Conservation (phyloP, 2,797 vertebrate genomes). For the Phylloscopus collybita region DNA sequence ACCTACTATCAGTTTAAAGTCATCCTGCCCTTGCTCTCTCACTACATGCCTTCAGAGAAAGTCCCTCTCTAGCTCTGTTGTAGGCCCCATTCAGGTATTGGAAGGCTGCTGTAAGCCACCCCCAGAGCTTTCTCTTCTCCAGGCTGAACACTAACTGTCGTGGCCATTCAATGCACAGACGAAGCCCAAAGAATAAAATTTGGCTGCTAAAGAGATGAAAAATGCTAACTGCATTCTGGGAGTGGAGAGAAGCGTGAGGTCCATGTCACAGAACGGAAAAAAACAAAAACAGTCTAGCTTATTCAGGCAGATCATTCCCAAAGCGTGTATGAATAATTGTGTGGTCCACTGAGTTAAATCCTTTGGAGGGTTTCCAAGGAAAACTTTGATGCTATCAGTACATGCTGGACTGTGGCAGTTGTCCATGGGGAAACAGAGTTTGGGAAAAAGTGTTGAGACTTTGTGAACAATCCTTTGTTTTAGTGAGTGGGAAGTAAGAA, state of each 20-base stretch:
- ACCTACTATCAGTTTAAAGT: background rate
- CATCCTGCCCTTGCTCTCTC: background rate
- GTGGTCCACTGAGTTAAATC: slow-evolving; percentile 8
- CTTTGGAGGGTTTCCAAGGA: slow-evolving; percentile 41
- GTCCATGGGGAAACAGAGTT: background rate
- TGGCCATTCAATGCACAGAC: background rate
- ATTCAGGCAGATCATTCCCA: slow-evolving; percentile 10
- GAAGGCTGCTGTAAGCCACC: background rate
- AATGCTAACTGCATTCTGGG: background rate
- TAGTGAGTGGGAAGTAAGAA: slow-evolving; percentile 14
- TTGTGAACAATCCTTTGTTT: slow-evolving; percentile 47
- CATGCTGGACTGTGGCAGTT: background rate
- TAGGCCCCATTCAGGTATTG: background rate
- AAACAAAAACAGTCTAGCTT: background rate
- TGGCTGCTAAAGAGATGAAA: background rate
- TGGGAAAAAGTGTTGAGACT: background rate
- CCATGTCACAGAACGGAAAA: background rate
- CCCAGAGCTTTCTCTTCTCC: background rate
- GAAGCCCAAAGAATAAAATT: background rate
- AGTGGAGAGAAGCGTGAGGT: background rate
- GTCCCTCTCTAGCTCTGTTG: background rate
- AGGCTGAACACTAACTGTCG: background rate
- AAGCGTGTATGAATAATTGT: background rate
- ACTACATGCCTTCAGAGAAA: background rate
- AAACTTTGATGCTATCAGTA: slow-evolving; percentile 35